Conservation (phyloP, 2,888 invertebrate genomes). For the Nebria brevicollis region DNA sequence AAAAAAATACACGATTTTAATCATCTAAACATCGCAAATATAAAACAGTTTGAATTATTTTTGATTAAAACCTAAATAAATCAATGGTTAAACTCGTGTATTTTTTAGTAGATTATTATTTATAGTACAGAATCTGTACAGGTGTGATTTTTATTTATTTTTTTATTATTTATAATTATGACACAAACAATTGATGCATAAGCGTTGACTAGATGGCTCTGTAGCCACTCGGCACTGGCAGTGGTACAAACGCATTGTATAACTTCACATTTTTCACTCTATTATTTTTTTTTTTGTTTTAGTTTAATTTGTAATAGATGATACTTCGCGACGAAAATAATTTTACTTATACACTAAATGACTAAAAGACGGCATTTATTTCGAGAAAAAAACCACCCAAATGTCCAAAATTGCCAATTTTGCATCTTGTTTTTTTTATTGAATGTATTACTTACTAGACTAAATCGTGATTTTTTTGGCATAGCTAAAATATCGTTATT, state of each 20-base stretch:
- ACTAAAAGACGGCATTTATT: not conserved
- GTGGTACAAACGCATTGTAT: constrained; percentile 49
- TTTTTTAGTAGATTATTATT: not conserved
- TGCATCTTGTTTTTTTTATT: no score
- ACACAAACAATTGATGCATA: constrained; percentile 48
- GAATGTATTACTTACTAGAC: constrained; percentile 40
- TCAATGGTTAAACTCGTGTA: not conserved
- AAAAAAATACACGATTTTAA: not conserved
- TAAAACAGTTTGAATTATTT: not conserved
- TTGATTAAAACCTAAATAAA: not conserved
- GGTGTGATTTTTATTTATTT: constrained; percentile 18
- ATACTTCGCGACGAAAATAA: constrained; percentile 11
- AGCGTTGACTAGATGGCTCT: constrained; percentile 53
- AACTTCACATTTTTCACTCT: constrained; percentile 43
- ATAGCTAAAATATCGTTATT: constrained; percentile 47
- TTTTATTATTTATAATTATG: constrained; percentile 31
- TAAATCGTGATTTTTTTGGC: constrained; percentile 42
- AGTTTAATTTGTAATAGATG: constrained; percentile 27
- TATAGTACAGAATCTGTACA: constrained; percentile 18
- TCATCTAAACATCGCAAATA: not conserved
- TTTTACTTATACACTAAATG: not conserved
- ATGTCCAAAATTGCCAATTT: not conserved
- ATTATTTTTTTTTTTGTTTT: constrained; percentile 26
- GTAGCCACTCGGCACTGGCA: constrained; percentile 51
- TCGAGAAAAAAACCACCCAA: not conserved